Evolutionary conservation across 2,797 vertebrate genomes (phyloP).

Genomic region (Diglossa cyanea): DNA sequence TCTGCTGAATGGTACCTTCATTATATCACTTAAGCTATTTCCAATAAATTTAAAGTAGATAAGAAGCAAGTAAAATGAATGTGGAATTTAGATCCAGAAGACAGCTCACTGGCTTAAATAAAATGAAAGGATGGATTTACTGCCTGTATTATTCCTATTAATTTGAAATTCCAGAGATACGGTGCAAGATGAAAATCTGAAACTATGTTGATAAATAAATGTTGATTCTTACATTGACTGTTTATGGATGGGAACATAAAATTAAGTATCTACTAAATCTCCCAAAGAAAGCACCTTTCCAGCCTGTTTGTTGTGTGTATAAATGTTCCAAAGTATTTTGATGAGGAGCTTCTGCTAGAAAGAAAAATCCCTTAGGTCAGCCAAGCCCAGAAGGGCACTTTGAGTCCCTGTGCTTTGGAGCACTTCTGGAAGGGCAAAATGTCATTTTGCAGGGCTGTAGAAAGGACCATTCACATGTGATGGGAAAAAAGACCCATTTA

Average conservation of each 20-base stretch:
- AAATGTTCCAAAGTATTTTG: conserved; percentile 8
- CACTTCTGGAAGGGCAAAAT: conserved; percentile 3
- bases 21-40: conserved; percentile 1
- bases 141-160: background rate
- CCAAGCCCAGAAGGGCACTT: conserved; percentile 52
- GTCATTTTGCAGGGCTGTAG: background rate
- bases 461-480: background rate
- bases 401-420: background rate
- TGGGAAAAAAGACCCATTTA: background rate
- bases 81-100: conserved; percentile 8
- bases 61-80: conserved; percentile 2
- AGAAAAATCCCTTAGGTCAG: conserved; percentile 25
- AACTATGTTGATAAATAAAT: background rate
- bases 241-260: conserved; percentile 27
- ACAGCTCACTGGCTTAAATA: background rate
- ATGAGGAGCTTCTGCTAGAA: conserved; percentile 3
- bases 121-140: background rate
- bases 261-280: conserved; percentile 24
- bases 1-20: background rate
- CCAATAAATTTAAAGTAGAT: background rate
- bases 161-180: conserved; percentile 4
- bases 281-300: conserved; percentile 4
- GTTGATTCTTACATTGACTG: background rate
- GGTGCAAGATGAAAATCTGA: background rate
- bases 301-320: background rate